Percentiles rank a stretch among this genome's conserved stretches.
Evolutionary conservation across 2,888 invertebrate species (phyloP).

Genomic region (Pheosia gnoma): DNA sequence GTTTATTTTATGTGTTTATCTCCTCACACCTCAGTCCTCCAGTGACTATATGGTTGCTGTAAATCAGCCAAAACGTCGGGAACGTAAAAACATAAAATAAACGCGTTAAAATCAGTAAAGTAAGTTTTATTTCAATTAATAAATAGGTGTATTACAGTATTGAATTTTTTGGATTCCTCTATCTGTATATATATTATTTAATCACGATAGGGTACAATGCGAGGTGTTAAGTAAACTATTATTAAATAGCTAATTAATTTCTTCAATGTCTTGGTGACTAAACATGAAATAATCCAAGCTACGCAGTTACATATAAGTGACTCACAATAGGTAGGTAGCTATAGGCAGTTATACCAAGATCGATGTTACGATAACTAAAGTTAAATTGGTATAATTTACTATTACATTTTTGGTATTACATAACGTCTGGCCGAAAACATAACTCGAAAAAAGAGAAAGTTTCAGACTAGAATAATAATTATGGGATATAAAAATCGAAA

Average conservation of each 20-base stretch:
- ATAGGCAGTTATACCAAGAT: slow-evolving; percentile 26
- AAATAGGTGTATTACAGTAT: no score
- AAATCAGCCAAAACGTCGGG: no score
- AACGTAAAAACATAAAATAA: no score
- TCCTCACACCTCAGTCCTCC: no score
- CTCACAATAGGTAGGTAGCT: slow-evolving; percentile 27
- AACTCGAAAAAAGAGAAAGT: slow-evolving; percentile 64
- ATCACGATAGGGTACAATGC: neutral
- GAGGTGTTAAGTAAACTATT: slow-evolving; percentile 15
- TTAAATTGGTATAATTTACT: slow-evolving; percentile 37
- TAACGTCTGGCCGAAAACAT: slow-evolving; percentile 43
- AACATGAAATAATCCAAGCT: slow-evolving; percentile 27
- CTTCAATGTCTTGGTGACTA: slow-evolving; percentile 25
- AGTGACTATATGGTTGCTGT: no score
- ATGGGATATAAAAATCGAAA: slow-evolving; percentile 64
- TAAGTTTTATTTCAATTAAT: no score
- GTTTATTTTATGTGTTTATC: no score
- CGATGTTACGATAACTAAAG: slow-evolving; percentile 34
- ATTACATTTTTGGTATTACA: slow-evolving; percentile 43
- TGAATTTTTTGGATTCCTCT: no score
- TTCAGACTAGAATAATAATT: slow-evolving; percentile 58
- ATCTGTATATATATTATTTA: neutral
- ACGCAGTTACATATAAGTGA: slow-evolving; percentile 31
- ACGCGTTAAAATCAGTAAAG: no score
- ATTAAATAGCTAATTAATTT: slow-evolving; percentile 15